These are phyloP conservation scores for Melikaiella ostensackeni DNA, from an alignment of 2,888 invertebrate genomes.

Conservation along the genomic window DNA sequence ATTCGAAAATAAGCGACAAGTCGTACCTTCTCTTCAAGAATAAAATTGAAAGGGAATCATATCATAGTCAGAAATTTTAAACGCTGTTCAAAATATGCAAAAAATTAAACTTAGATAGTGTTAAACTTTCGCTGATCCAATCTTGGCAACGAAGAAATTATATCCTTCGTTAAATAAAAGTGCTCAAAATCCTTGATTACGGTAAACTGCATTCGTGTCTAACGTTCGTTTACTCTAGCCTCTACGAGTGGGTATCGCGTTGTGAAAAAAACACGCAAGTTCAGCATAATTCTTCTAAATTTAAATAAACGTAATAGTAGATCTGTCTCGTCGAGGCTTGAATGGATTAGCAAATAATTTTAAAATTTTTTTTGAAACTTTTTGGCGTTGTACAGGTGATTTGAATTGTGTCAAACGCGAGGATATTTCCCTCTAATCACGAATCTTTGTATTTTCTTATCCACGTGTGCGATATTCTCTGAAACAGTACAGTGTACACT, in stretches of 20 bases:
- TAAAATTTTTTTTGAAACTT: background rate
- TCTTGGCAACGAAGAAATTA: slow-evolving; percentile 26
- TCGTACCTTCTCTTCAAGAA: background rate
- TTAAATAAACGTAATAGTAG: slow-evolving; percentile 5
- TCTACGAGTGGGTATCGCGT: slow-evolving; percentile 10
- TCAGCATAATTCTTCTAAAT: slow-evolving; percentile 1
- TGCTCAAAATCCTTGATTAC: slow-evolving; percentile 21
- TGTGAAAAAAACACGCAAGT: slow-evolving; percentile 35
- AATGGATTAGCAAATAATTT: background rate
- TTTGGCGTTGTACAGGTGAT: slow-evolving; percentile 2
- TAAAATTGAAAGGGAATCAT: background rate
- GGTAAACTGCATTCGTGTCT: slow-evolving; percentile 24
- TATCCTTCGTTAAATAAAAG: slow-evolving; percentile 14
- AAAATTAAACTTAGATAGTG: background rate
- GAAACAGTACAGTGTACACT: background rate
- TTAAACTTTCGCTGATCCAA: slow-evolving; percentile 2
- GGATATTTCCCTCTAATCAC: background rate
- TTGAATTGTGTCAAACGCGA: slow-evolving; percentile 20
- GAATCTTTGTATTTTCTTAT: slow-evolving; percentile 33
- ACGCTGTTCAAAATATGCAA: background rate
- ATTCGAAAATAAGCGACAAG: background rate
- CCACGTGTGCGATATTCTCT: background rate
- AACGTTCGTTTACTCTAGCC: background rate
- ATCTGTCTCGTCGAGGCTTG: background rate
- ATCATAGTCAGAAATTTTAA: background rate